Conservation (phyloP, 2,113 vertebrate genomes). For the Brachyistius frenatus region DNA sequence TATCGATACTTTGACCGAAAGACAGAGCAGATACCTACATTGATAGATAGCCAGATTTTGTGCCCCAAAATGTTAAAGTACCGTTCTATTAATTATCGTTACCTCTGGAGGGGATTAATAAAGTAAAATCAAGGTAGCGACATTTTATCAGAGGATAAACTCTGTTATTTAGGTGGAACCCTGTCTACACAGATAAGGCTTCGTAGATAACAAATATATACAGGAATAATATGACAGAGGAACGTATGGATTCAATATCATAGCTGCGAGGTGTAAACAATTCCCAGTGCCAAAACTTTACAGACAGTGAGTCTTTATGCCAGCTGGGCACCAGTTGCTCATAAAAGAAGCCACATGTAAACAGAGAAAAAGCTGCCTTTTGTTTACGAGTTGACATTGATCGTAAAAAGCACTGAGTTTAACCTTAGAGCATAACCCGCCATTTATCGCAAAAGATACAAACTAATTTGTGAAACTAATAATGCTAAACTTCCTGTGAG, state of each 20-base stretch:
- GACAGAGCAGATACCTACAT: too few species aligned
- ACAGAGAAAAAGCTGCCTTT: slow-evolving; percentile 75
- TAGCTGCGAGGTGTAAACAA: slow-evolving; percentile 88
- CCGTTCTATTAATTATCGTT: neutral
- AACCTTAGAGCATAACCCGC: slow-evolving; percentile 23
- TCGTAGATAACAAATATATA: slow-evolving; percentile 50
- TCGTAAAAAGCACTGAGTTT: slow-evolving; percentile 46
- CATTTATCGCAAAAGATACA: neutral
- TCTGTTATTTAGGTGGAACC: neutral
- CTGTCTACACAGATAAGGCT: slow-evolving; percentile 15
- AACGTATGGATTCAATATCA: slow-evolving; percentile 68
- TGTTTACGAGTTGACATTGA: slow-evolving; percentile 37
- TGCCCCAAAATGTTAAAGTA: neutral
- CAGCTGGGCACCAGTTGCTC: slow-evolving; percentile 47
- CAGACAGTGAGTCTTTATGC: slow-evolving; percentile 65
- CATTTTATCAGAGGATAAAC: slow-evolving; percentile 14
- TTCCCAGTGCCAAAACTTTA: slow-evolving; percentile 85
- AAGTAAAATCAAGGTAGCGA: slow-evolving; percentile 21
- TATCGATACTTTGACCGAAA: neutral
- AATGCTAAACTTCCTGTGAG: slow-evolving; percentile 17
- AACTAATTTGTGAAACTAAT: slow-evolving; percentile 21
- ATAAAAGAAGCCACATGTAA: slow-evolving; percentile 59
- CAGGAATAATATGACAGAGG: slow-evolving; percentile 83
- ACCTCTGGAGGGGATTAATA: slow-evolving; percentile 16
- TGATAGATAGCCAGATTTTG: too few species aligned